Evolutionary conservation across 2,888 invertebrate genomes (phyloP).

Genomic region (Falcaria lacertinaria): DNA sequence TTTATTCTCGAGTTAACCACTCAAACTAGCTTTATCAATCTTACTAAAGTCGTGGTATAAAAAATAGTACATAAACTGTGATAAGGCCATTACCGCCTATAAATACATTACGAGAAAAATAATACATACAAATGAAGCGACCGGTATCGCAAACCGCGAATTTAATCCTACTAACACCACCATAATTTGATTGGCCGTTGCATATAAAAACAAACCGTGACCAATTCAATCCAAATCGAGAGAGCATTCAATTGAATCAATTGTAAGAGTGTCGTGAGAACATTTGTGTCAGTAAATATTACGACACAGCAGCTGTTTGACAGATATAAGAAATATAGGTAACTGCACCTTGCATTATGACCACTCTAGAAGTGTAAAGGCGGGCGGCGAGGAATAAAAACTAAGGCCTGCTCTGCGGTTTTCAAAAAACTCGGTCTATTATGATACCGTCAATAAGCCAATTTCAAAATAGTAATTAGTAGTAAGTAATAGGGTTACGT

Average conservation of each 20-base stretch:
- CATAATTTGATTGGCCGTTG: conserved; percentile 1
- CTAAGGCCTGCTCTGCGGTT: too few relatives aligned
- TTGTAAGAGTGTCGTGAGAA: conserved; percentile 52
- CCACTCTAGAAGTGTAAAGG: too few relatives aligned
- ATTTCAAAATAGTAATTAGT: too few relatives aligned
- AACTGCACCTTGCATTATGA: conserved; percentile 16
- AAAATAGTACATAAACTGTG: too few relatives aligned
- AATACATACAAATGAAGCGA: not conserved
- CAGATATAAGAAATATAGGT: conserved; percentile 50
- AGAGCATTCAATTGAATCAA: conserved; percentile 36
- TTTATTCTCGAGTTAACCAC: too few relatives aligned
- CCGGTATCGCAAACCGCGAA: not conserved
- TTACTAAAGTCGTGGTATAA: too few relatives aligned
- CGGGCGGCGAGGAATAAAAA: too few relatives aligned
- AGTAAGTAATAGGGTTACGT: too few relatives aligned
- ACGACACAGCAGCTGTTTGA: conserved; percentile 26
- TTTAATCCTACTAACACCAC: not conserved
- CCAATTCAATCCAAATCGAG: conserved; percentile 39
- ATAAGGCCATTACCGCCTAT: not conserved
- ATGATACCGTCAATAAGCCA: too few relatives aligned
- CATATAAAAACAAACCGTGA: conserved; percentile 38
- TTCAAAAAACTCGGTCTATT: too few relatives aligned
- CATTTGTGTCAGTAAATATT: conserved; percentile 38
- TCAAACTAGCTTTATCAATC: too few relatives aligned
- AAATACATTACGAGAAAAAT: not conserved